These are phyloP conservation scores for Gymnothorax javanicus DNA, from an alignment of 2,797 vertebrate species.

Conservation along the genomic window DNA sequence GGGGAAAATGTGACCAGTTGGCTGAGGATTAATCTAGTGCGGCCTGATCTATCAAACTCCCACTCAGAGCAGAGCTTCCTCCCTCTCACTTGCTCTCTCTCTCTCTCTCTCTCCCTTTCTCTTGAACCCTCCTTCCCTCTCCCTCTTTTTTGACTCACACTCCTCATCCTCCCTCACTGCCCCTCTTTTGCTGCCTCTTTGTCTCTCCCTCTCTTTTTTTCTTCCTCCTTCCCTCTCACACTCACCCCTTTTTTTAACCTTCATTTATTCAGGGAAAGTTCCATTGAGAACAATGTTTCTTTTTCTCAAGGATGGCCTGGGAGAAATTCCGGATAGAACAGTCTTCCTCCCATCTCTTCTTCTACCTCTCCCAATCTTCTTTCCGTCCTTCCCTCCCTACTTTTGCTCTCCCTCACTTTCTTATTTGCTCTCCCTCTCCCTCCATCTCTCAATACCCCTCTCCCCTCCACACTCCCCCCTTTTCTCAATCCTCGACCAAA, in stretches of 20 bases:
- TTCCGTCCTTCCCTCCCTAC: conserved; percentile 41
- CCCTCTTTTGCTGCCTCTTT: background rate
- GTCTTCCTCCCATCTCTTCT: background rate
- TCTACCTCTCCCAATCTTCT: conserved; percentile 46
- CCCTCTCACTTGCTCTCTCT: conserved; percentile 50
- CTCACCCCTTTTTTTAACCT: conserved; percentile 49
- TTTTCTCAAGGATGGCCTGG: too few species aligned
- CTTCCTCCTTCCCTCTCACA: conserved; percentile 46
- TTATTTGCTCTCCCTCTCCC: conserved; percentile 42
- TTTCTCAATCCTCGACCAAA: conserved; percentile 13
- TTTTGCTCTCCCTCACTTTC: conserved; percentile 43
- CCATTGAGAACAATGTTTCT: too few species aligned
- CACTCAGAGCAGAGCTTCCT: conserved; percentile 1
- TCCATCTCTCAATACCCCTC: conserved; percentile 12
- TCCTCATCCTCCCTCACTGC: conserved; percentile 36
- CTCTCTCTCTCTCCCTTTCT: conserved; percentile 50
- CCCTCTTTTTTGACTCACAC: conserved; percentile 33
- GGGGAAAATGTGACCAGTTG: conserved; percentile 47
- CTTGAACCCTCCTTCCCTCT: conserved; percentile 47
- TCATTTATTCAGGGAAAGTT: too few species aligned
- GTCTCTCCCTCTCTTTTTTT: conserved; percentile 30
- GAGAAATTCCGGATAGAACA: too few species aligned
- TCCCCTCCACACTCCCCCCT: conserved; percentile 44
- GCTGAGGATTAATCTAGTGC: conserved; percentile 53
- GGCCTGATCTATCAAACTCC: conserved; percentile 62